Conservation (phyloP, 2,113 vertebrate genomes). For the Phylloscopus trochiloides region DNA sequence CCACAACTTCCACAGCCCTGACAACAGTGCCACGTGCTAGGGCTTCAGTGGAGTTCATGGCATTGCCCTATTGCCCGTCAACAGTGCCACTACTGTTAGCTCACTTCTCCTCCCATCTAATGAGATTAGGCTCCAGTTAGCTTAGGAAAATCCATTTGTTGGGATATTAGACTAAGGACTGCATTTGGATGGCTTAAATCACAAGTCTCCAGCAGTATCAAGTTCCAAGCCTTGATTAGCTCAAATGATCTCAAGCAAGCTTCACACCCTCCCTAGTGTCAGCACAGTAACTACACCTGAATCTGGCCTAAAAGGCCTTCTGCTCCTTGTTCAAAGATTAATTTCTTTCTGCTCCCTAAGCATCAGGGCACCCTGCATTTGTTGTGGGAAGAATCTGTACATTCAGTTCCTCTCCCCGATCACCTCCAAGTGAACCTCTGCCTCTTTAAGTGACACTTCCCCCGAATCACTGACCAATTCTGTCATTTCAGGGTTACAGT, state of each 20-base stretch:
- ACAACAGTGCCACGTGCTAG: background rate
- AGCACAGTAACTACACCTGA: background rate
- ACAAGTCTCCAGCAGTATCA: background rate
- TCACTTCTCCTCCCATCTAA: background rate
- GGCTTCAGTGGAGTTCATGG: background rate
- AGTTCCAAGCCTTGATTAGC: background rate
- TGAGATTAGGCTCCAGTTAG: background rate
- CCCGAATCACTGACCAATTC: accelerated
- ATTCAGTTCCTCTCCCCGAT: background rate
- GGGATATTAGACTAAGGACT: background rate
- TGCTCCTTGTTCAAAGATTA: background rate
- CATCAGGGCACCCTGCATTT: background rate
- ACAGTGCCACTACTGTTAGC: background rate
- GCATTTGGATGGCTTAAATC: background rate
- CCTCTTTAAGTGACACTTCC: background rate
- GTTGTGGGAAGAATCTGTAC: background rate
- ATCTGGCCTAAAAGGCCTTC: background rate
- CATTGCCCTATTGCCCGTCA: background rate
- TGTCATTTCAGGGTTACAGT: background rate
- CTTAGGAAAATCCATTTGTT: slow-evolving; percentile 19
- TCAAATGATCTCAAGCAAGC: background rate
- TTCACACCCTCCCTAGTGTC: background rate
- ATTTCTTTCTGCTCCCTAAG: background rate
- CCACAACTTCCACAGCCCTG: background rate
- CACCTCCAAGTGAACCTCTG: background rate